Base-by-base conservation (phyloP, 2,113 vertebrate genomes). In the Pyxicephalus adspersus region DNA sequence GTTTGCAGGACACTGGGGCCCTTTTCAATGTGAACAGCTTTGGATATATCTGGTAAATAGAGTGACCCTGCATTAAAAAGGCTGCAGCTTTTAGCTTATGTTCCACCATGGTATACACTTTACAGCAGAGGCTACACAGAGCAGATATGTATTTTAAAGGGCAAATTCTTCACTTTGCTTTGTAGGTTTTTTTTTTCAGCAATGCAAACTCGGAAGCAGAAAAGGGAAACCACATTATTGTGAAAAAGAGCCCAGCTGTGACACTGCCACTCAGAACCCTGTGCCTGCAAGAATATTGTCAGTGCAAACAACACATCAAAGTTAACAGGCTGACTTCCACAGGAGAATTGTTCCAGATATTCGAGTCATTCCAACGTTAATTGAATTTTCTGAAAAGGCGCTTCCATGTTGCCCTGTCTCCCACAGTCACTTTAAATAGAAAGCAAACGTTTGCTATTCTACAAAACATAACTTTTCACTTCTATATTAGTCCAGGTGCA, bases 161-260 rank as follows among this genome's bases (percentile, higher is more conserved):
- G 34, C 15, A 5, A 73, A 34, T 52, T 73, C 19, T 9, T 58
- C 4, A n/a, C 38, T 45, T 38, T 57, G 52, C 26, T 57, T 57
- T 31, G 23, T 58, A 34, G 9, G 29, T 73, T 9, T 38, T 38
- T 45, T 13, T 45, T 73, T 17, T 15, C 9, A 57, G 25, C 6
- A 45, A 45, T 1, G 38, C 11, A 45, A 73, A 31, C 4, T 19
- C 20, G 11, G 22, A 71, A 50, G 52, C 13, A 54, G 16, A 68
- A 23, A 52, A 19, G 50, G 31, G 22, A 52, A 70, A 70, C 17
- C 51, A 5, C 51, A 55, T 29, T 72, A 29, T 72, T 70, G 45
- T 54, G 50, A 18, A 71, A 72, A 72, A 72, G 28, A 71, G 68
- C 68, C 68, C 68, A 74, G 71, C 71, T 74, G 71, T 60, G 71